phyloP scores from a whole-genome alignment of 2,888 invertebrate species.

The Dermolepida albohirtum region DNA sequence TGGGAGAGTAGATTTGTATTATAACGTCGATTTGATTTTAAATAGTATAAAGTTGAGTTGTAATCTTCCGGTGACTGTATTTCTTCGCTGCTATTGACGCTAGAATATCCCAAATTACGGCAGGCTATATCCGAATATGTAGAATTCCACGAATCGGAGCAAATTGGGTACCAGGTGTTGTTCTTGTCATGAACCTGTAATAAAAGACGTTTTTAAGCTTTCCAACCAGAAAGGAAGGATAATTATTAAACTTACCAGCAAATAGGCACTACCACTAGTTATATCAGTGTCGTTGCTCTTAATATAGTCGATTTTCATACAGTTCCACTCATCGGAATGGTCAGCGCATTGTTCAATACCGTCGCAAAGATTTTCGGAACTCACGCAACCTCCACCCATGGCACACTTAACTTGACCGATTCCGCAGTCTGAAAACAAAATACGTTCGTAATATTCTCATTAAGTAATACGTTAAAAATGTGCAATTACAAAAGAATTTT shows the following conservation, averaged over 20 bases:
- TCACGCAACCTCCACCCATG: conserved; percentile 72
- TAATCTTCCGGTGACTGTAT: conserved; percentile 52
- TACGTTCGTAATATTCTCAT: background rate
- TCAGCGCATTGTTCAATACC: conserved; percentile 73
- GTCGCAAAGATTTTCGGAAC: conserved; percentile 68
- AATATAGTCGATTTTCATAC: conserved; percentile 55
- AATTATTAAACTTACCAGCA: conserved; percentile 46
- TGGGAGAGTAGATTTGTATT: conserved; percentile 62
- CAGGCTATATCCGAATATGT: conserved; percentile 70
- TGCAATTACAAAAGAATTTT: no score
- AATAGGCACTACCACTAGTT: conserved; percentile 30
- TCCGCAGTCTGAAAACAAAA: conserved; percentile 64
- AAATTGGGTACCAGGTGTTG: conserved; percentile 65
- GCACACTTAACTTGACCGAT: conserved; percentile 70
- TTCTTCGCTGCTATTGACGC: conserved; percentile 60
- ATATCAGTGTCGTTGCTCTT: conserved; percentile 45
- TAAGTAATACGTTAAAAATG: no score
- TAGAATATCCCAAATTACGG: conserved; percentile 68
- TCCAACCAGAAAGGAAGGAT: no score
- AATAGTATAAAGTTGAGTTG: conserved; percentile 56
- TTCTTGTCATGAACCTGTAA: conserved; percentile 53
- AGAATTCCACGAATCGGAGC: conserved; percentile 69
- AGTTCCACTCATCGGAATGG: conserved; percentile 74
- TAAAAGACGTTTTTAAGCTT: background rate
- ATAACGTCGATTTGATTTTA: conserved; percentile 52